These are phyloP conservation scores for Gyps fulvus DNA, from an alignment of 2,113 vertebrate genomes.

Conservation along the genomic window DNA sequence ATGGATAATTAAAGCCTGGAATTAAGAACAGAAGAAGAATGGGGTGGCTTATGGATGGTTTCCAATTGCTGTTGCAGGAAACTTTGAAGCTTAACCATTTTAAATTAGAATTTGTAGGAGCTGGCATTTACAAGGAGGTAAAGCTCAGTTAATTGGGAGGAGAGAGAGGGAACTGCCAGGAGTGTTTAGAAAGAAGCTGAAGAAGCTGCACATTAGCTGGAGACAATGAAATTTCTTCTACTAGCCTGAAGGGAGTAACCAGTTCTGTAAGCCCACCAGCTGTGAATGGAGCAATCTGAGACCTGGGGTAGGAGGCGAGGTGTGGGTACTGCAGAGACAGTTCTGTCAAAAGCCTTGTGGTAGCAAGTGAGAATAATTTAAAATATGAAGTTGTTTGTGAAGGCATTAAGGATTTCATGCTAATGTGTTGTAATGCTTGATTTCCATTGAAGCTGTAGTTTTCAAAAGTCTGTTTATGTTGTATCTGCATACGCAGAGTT, in stretches of 20 bases:
- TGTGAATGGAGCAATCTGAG: not conserved
- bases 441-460: not conserved
- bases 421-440: not conserved
- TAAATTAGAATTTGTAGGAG: not conserved
- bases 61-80: not conserved
- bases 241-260: not conserved
- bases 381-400: not conserved
- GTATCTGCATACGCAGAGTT: constrained; percentile 68
- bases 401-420: not conserved
- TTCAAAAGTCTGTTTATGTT: not conserved
- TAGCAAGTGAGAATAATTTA: not conserved
- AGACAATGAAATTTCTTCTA: not conserved
- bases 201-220: not conserved
- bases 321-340: not conserved
- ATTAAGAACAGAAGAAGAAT: not conserved
- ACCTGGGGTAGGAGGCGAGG: not conserved
- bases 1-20: not conserved
- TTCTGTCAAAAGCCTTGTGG: not conserved
- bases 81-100: not conserved
- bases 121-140: not conserved
- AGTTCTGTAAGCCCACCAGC: not conserved
- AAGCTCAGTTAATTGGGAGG: not conserved
- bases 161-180: not conserved
- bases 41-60: not conserved
- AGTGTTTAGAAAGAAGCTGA: not conserved